These are phyloP conservation scores for Ascaphus truei DNA, from an alignment of 2,113 vertebrate species.

Conservation along the genomic window DNA sequence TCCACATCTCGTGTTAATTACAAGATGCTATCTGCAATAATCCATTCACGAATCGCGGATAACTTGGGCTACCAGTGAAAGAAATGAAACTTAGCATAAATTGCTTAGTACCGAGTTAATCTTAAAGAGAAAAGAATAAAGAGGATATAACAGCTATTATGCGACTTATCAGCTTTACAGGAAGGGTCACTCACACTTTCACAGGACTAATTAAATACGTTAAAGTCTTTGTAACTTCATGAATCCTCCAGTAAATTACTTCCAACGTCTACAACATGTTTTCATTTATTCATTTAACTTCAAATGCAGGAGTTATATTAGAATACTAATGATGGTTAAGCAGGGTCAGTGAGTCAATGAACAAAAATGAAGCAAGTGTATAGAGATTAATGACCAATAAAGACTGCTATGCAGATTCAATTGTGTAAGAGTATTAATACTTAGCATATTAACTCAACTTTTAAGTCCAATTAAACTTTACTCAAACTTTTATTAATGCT, in stretches of 20 bases:
- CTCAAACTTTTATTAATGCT: too few relatives aligned
- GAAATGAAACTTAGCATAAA: slow-evolving; percentile 74
- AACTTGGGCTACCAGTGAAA: slow-evolving; percentile 69
- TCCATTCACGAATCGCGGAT: slow-evolving; percentile 82
- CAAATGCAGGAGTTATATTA: slow-evolving; percentile 72
- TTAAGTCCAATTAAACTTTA: too few relatives aligned
- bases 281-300: slow-evolving; percentile 86
- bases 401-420: slow-evolving; percentile 46
- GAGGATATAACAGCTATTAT: slow-evolving; percentile 76
- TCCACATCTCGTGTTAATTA: slow-evolving; percentile 87
- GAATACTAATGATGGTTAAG: slow-evolving; percentile 65
- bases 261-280: slow-evolving; percentile 68
- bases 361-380: slow-evolving; percentile 55
- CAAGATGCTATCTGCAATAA: slow-evolving; percentile 93
- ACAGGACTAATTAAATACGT: slow-evolving; percentile 86
- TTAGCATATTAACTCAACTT: background rate
- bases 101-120: slow-evolving; percentile 94
- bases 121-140: slow-evolving; percentile 74
- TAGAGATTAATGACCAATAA: slow-evolving; percentile 54
- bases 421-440: slow-evolving; percentile 39
- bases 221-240: slow-evolving; percentile 78
- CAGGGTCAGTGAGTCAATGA: slow-evolving; percentile 55
- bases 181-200: slow-evolving; percentile 82
- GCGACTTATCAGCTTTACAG: slow-evolving; percentile 73
- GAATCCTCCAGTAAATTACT: slow-evolving; percentile 72